Evolutionary conservation across 2,113 vertebrate genomes (phyloP), one percentile per base, ranked within the genome.

Genomic region (Paradoxurus hermaphroditus): DNA sequence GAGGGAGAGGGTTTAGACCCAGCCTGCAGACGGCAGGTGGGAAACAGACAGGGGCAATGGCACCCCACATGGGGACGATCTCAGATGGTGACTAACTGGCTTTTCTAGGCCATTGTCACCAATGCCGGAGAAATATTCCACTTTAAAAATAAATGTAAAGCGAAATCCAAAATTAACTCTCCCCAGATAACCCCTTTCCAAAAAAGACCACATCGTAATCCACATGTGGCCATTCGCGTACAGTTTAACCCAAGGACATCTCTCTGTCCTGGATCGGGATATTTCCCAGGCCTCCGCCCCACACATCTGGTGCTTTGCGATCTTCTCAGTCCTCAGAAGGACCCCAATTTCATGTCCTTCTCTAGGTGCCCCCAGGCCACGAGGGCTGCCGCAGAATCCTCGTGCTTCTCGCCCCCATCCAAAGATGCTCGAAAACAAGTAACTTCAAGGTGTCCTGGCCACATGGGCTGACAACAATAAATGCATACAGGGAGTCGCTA

Each of bases 71-170:
- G 1, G 46, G 65, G 86, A 94, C 39, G 86, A 92, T 86, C 44
- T 96, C 87, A 95, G 44, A 56, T 63, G 91, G 94, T 96, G 97
- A 96, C 96, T 97, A 96, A 95, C 49, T 91, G 96, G 68, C 93
- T 97, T 98, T 97, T 97, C 97, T 98, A 95, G 96, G 97, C 93
- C 97, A 96, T 53, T 91, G 90, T 90, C 92, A 88, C 92, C 97
- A 85, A 92, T 88, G 90, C 84, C 31, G 25, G 85, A 94, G 93
- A 97, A 93, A 97, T 96, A 97, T 92, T 97, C 62, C 86, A 94
- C 95, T 98, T 97, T 93, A 95, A 97, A 98, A 98, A 97, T 97
- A 97, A 98, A 91, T 67, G 79, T 91, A 93, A 98, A 97, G 96
- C 29, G 31, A 94, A 97, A 90, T 94, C 91, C 96, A 96, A 97